Base-by-base conservation (phyloP, 2,113 vertebrate genomes). In the Sphyrna mokarran region DNA sequence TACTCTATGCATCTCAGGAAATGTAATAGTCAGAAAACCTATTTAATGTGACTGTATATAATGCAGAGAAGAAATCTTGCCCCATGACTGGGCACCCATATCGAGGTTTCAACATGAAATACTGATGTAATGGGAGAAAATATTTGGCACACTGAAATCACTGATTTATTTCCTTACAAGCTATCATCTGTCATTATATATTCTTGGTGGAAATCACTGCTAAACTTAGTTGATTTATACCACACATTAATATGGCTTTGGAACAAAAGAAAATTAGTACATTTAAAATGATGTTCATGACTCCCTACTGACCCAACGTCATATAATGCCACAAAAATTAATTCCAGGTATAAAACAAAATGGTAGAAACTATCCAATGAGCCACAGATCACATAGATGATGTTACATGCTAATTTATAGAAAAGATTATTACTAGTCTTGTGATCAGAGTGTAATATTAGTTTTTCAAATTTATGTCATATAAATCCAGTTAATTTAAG, bases 271-370 rank as follows among this genome's bases (percentile, higher is more conserved):
- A 95, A 37, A 69, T 69, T 3, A 95, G n/a, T 95, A 72, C 40
- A 95, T 54, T 72, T 54, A 29, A 76, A 95, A 72, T 90, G 87
- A 95, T 33, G 40, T 76, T 95, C 94, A 70, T 70, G 37, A 94
- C 40, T 72, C 23, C 26, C 40, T 54, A 72, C 20, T 95, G 94
- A 72, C 69, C 69, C 22, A 43, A 66, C 37, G 68, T 70, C 69
- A 48, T 54, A 40, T 5, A 95, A 4, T 95, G 69, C 43, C 23
- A 43, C n/a, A 72, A 40, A 95, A 95, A 95, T 72, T 72, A 43
- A 43, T 95, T 76, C 68, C 94, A 95, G 40, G 68, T 95, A 68
- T 76, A 95, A 68, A 70, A 72, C 69, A 48, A 68, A 89, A 89
- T 61, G 14, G 20, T 95, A 48, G 33, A 70, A 95, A 54, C 29